Conservation (phyloP, 53 echinoderm and acorn worm species). For the Holothuria scabra region DNA sequence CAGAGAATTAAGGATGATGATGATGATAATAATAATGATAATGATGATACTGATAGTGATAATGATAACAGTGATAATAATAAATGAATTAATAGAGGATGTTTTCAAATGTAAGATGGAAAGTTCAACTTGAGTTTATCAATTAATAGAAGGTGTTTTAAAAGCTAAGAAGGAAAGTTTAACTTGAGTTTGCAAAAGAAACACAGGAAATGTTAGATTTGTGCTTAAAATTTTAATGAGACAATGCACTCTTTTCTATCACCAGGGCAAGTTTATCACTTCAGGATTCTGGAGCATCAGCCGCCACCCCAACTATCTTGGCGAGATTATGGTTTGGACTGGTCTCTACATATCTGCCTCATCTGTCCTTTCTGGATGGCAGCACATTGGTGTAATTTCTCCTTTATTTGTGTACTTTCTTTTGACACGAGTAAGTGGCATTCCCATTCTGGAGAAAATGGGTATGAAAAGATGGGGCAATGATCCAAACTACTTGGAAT, state of each 20-base stretch:
- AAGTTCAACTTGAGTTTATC: too few species aligned
- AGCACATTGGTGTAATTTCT: conserved; percentile 81
- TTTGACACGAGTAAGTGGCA: conserved; percentile 79
- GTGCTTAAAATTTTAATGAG: too few species aligned
- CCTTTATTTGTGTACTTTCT: conserved; percentile 88
- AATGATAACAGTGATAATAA: too few species aligned
- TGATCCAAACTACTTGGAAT: conserved; percentile 70
- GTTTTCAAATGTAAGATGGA: too few species aligned
- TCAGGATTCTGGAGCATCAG: conserved; percentile 93
- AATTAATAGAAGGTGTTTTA: too few species aligned
- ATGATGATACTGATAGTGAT: too few species aligned
- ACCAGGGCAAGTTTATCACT: conserved; percentile 87
- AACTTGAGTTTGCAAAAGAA: too few species aligned
- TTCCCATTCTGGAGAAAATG: conserved; percentile 79
- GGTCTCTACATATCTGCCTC: conserved; percentile 92
- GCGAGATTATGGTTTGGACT: conserved; percentile 91
- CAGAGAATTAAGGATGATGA: too few species aligned
- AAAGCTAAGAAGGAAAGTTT: too few species aligned
- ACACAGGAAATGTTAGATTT: too few species aligned
- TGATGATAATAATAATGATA: too few species aligned
- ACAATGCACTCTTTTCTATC: not conserved
- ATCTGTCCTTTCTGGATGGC: conserved; percentile 80
- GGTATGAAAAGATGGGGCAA: conserved; percentile 85
- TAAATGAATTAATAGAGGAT: too few species aligned
- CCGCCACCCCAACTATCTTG: conserved; percentile 97